Conservation (phyloP, 2,113 vertebrate genomes). For the Microcebus griseorufus region DNA sequence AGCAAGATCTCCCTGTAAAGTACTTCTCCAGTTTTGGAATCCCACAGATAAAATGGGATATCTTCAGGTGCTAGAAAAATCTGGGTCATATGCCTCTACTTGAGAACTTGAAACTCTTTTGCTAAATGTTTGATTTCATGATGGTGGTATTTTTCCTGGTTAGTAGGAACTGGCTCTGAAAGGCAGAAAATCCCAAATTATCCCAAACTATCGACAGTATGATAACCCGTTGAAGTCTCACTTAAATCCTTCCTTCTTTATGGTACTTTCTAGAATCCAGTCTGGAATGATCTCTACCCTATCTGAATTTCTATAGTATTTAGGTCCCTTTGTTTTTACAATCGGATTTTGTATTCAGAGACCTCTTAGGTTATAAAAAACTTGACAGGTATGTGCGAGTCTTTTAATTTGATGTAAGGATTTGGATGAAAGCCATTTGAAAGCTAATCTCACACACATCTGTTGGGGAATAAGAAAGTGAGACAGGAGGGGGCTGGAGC, state of each 20-base stretch:
- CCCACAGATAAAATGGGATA: constrained; percentile 35
- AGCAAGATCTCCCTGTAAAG: not conserved
- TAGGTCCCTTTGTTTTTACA: not conserved
- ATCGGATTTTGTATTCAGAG: not conserved
- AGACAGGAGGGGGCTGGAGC: not conserved
- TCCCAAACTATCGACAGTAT: not conserved
- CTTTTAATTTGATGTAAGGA: constrained; percentile 16
- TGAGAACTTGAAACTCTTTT: constrained; percentile 7
- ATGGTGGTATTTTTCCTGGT: not conserved
- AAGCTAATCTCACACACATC: not conserved
- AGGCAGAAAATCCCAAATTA: not conserved
- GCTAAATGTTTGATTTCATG: constrained; percentile 39
- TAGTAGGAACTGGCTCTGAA: constrained; percentile 32
- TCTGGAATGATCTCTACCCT: not conserved
- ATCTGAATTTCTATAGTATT: not conserved
- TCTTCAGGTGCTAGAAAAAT: constrained; percentile 64
- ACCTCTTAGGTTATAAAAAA: not conserved
- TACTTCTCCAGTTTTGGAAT: constrained; percentile 41
- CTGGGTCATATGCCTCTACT: constrained; percentile 16
- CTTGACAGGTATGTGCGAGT: not conserved
- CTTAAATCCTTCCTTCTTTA: not conserved
- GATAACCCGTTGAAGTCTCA: not conserved
- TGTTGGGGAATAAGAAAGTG: not conserved
- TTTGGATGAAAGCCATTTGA: not conserved
- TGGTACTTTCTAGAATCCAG: not conserved